Evolutionary conservation across 2,797 vertebrate species (phyloP).

Genomic region (Malacoraja senta): DNA sequence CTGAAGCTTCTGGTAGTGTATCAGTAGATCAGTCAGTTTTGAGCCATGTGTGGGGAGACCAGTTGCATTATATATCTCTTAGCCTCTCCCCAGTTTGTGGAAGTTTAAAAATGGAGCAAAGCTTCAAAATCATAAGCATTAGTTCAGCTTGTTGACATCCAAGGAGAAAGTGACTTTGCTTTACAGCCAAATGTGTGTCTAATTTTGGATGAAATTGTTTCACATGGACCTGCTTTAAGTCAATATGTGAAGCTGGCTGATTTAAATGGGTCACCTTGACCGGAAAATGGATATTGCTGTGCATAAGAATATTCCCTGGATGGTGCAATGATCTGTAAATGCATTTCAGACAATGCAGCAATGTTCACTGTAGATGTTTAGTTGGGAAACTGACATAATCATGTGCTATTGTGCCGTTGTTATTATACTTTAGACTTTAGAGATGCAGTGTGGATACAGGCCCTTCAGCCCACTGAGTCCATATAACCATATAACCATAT

Average conservation of each 20-base stretch:
- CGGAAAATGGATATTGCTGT: background rate
- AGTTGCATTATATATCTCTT: too few relatives aligned
- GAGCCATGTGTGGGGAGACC: too few relatives aligned
- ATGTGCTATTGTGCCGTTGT: too few relatives aligned
- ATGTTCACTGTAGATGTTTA: background rate
- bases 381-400: background rate
- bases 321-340: background rate
- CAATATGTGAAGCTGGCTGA: background rate
- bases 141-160: background rate
- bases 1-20: too few relatives aligned
- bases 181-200: background rate
- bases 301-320: background rate
- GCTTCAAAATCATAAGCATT: background rate
- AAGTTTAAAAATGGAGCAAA: background rate
- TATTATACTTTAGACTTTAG: too few relatives aligned
- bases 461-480: too few relatives aligned
- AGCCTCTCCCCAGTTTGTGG: background rate
- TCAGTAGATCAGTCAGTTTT: too few relatives aligned
- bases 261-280: conserved; percentile 15
- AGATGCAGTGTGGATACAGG: too few relatives aligned
- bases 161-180: background rate
- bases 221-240: conserved; percentile 18
- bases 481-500: too few relatives aligned
- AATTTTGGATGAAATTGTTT: background rate
- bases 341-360: background rate